A percentile compares a stretch with the other conserved stretches of the same genome.
Evolutionary conservation across 92 coral and sea anemone species (phyloP).

Genomic region (Phymanthus crucifer): DNA sequence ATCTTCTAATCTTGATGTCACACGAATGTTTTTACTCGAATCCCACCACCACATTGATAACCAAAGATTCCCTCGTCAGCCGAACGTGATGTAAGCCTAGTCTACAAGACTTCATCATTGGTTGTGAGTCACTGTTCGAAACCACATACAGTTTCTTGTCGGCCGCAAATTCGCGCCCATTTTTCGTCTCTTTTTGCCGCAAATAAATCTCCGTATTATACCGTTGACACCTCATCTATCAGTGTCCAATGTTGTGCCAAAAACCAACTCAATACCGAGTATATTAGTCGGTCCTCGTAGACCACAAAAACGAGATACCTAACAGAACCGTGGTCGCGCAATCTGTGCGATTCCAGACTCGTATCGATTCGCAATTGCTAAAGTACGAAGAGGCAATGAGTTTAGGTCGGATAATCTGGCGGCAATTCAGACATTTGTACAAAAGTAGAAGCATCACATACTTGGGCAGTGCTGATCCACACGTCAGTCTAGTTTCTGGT

Average conservation of each 20-base stretch:
- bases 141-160: slow-evolving; percentile 1
- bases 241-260: neutral
- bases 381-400: neutral
- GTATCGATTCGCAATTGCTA: neutral
- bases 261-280: neutral
- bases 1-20: slow-evolving; percentile 21
- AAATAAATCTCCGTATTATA: neutral
- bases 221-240: neutral
- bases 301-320: neutral
- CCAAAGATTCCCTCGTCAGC: slow-evolving; percentile 8
- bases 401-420: neutral
- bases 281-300: neutral
- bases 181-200: neutral
- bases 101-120: neutral
- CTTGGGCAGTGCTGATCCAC: slow-evolving; percentile 2
- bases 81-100: neutral
- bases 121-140: neutral
- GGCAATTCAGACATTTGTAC: neutral
- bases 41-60: slow-evolving; percentile 23
- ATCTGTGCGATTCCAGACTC: slow-evolving; percentile 1
- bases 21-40: slow-evolving; percentile 8
- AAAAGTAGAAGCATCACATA: slow-evolving; percentile 5
- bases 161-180: slow-evolving; percentile 4
- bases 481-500: neutral
- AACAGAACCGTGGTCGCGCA: neutral